These are phyloP conservation scores for Aythya baeri DNA, from an alignment of 2,113 vertebrate species.

Conservation along the genomic window DNA sequence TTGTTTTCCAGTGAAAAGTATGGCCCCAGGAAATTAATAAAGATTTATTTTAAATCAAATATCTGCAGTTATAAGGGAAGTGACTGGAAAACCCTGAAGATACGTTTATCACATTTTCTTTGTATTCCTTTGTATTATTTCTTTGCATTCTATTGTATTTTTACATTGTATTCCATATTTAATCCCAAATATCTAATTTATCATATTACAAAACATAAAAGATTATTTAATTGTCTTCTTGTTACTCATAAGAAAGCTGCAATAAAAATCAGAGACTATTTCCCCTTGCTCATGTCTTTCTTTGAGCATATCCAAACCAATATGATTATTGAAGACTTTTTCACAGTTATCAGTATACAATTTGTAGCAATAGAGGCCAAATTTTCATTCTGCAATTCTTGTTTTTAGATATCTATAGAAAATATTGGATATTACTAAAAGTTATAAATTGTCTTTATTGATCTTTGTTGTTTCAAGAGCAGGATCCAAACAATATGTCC, in stretches of 20 bases:
- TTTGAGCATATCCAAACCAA: neutral
- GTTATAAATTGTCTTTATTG: neutral
- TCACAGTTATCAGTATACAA: neutral
- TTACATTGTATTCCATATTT: neutral
- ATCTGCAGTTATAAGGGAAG: neutral
- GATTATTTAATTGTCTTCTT: neutral
- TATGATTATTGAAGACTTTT: neutral
- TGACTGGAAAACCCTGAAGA: neutral
- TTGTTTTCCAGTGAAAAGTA: neutral
- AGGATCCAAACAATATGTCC: neutral
- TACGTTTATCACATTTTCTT: neutral
- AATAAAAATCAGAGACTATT: neutral
- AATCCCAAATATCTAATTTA: neutral
- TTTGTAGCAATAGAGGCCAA: neutral
- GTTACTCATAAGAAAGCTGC: neutral
- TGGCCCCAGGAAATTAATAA: neutral
- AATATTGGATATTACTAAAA: neutral
- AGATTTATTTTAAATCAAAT: neutral
- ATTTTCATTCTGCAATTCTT: neutral
- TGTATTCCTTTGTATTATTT: too few species aligned
- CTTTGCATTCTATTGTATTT: too few species aligned
- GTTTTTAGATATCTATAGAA: neutral
- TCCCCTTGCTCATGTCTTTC: neutral
- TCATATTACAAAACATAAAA: neutral
- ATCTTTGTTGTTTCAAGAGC: neutral